Conservation (phyloP, 1,140 invertebrate species). For the Amyelois transitella region DNA sequence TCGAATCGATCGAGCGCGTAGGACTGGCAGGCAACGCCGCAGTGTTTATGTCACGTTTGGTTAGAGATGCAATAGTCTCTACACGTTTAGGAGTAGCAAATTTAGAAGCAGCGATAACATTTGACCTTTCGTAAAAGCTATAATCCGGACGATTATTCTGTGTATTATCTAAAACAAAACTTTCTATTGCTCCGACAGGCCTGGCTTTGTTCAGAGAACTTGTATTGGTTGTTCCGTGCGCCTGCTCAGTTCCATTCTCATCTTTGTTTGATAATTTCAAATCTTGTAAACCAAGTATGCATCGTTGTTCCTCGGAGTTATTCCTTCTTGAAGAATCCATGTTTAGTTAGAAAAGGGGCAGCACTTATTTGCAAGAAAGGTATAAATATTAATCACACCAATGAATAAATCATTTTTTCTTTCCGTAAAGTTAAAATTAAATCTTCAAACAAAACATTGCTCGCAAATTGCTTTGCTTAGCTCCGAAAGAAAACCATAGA, state of each 20-base stretch:
- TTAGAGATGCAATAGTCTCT: constrained; percentile 76
- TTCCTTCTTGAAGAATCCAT: constrained; percentile 67
- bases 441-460: constrained; percentile 30
- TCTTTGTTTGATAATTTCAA: constrained; percentile 71
- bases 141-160: constrained; percentile 62
- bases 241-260: constrained; percentile 67
- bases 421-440: constrained; percentile 9
- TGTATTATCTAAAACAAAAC: constrained; percentile 63
- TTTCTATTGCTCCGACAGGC: constrained; percentile 68
- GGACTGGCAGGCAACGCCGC: constrained; percentile 60
- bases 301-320: constrained; percentile 62
- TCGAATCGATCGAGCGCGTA: constrained; percentile 74
- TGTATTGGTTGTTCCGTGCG: constrained; percentile 58
- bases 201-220: constrained; percentile 51
- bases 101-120: constrained; percentile 81
- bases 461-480: too few species aligned
- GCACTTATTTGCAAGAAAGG: constrained; percentile 2
- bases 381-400: constrained; percentile 2
- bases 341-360: constrained; percentile 8
- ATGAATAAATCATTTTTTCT: constrained; percentile 29
- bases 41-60: constrained; percentile 68
- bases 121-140: constrained; percentile 69
- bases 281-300: constrained; percentile 67
- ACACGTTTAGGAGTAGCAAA: constrained; percentile 84
- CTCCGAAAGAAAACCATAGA: constrained; percentile 8